These are phyloP conservation scores for Andrena flavipes DNA, from an alignment of 2,888 invertebrate genomes.

Conservation along the genomic window DNA sequence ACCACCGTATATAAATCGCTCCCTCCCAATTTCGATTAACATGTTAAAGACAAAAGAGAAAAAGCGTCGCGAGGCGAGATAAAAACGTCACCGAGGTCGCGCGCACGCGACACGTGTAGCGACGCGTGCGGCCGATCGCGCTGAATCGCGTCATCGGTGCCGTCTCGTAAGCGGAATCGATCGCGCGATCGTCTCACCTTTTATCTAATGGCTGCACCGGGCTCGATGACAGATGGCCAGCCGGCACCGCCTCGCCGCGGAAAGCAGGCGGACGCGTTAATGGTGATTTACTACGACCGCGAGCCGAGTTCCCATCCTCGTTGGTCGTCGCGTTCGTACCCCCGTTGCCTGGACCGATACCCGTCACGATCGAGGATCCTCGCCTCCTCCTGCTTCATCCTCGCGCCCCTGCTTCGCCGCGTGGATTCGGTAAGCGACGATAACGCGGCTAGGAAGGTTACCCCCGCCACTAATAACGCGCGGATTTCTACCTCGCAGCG, in stretches of 20 bases:
- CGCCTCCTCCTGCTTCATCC: conserved; percentile 4
- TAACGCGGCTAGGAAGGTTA: not conserved
- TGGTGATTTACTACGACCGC: conserved; percentile 47
- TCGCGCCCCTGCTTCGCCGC: not conserved
- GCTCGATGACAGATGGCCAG: conserved; percentile 59
- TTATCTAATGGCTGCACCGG: conserved; percentile 58
- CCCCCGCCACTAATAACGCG: not conserved
- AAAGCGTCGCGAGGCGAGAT: not conserved
- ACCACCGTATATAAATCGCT: not conserved
- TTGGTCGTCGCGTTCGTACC: not conserved
- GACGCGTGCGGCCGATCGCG: not conserved
- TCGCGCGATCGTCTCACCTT: conserved; percentile 62
- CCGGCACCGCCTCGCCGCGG: conserved; percentile 22
- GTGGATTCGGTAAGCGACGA: conserved; percentile 42
- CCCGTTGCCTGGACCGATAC: conserved; percentile 21
- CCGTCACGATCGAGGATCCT: conserved; percentile 2
- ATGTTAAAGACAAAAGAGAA: conserved; percentile 1
- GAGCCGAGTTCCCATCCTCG: conserved; percentile 18
- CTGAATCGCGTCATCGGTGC: conserved; percentile 30
- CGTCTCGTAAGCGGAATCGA: conserved; percentile 48
- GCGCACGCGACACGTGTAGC: conserved; percentile 3
- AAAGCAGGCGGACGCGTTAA: conserved; percentile 43
- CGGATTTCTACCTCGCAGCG: not conserved
- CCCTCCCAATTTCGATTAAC: conserved; percentile 24
- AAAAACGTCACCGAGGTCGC: conserved; percentile 20